These are phyloP conservation scores for Ceyx margarethae DNA, from an alignment of 2,113 vertebrate genomes.

Conservation along the genomic window DNA sequence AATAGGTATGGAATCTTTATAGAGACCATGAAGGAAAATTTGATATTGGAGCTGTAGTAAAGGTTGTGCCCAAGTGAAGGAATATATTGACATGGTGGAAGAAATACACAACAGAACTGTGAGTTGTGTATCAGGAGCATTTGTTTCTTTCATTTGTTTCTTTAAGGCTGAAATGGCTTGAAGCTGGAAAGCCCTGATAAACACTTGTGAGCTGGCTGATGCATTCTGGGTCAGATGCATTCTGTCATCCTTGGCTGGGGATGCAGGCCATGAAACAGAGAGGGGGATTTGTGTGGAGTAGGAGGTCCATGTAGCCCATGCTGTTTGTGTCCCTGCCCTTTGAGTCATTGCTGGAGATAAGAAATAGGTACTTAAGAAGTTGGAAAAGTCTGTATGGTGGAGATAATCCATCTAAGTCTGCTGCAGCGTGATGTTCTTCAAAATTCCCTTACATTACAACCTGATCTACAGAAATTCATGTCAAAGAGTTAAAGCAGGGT, in stretches of 20 bases:
- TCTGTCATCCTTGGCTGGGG: not conserved
- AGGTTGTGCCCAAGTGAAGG: not conserved
- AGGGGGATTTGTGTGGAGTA: not conserved
- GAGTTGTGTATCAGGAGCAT: not conserved
- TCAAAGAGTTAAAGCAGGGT: not conserved
- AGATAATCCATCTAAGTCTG: not conserved
- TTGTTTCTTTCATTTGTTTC: constrained; percentile 14
- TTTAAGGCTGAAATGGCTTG: not conserved
- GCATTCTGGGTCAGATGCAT: constrained; percentile 7
- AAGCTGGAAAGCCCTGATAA: constrained; percentile 8
- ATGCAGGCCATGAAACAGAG: constrained; percentile 22
- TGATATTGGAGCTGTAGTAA: not conserved
- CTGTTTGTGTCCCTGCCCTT: constrained; percentile 26
- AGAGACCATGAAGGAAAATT: not conserved
- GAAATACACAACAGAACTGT: not conserved
- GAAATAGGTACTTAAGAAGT: constrained; percentile 8
- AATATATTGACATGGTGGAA: not conserved
- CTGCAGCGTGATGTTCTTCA: not conserved
- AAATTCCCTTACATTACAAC: not conserved
- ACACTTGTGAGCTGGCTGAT: not conserved
- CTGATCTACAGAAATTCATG: not conserved
- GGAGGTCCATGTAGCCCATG: constrained; percentile 16
- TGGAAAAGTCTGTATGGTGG: not conserved
- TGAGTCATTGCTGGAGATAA: constrained; percentile 35
- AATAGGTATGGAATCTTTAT: accelerated